Base-by-base conservation (phyloP, 2,888 invertebrate species). In the Ichneumoninae sp. region DNA sequence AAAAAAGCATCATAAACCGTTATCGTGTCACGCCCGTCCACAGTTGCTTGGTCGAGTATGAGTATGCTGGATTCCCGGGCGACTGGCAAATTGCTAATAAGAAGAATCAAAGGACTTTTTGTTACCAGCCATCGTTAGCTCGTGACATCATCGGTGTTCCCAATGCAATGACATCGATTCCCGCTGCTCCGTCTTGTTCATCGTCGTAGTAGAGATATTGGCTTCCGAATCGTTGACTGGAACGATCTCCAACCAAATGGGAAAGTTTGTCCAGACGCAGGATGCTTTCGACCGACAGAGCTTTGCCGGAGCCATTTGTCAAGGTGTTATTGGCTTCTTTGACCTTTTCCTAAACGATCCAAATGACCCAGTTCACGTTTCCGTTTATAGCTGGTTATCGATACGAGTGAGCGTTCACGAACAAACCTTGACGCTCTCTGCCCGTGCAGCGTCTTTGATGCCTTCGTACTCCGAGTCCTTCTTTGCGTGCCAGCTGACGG, bases 401-500 rank as follows among this genome's bases (percentile, higher is more conserved):
- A 66, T 10, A 10, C 1, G 16, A 52, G 36, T 22, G 1, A 7
- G 26, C 22, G n/a, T 47, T n/a, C 54, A 19, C 26, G 26, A 13
- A 52, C 62, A 22, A 62, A 87, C 87, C 82, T 87, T 80, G 16
- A 76, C 76, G 72, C 47, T 84, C 54, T 85, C 83, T 1, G 76
- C 68, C n/a, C 22, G 69, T 22, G 50, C 62, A 65, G 26, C 1
- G 10, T n/a, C 47, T 47, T 85, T 76, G 10, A 71, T 69, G 47
- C 36, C 71, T 26, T 83, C 79, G n/a, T 60, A 83, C 50, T 83
- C 72, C 74, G 91, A 91, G 83, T 92, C 91, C 88, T 94, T 94
- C 90, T 95, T 95, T 3, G 95, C 94, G 91, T 97, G 97, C 96
- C 96, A 96, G 91, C 96, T 96, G 0, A 97, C 96, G 3, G 97